A percentile compares a stretch with the other conserved stretches of the same genome.
Conservation (phyloP, 2,888 invertebrate genomes). For the Stratiomys singularior region DNA sequence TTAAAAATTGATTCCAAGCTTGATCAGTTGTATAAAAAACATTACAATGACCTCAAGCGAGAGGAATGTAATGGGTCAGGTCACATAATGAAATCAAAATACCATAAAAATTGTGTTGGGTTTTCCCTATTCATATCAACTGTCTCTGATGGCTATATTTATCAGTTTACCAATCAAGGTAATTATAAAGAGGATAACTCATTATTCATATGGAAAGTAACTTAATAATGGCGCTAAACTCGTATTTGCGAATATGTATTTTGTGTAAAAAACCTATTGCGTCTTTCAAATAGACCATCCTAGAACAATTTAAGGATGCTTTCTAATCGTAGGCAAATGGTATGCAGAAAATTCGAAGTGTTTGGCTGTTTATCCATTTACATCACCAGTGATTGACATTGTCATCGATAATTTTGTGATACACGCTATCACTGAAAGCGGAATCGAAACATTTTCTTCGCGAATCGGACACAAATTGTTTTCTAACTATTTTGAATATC, state of each 20-base stretch:
- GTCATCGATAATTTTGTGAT: constrained; percentile 74
- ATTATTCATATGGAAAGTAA: too few species aligned
- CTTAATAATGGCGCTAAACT: too few species aligned
- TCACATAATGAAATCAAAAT: constrained; percentile 67
- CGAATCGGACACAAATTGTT: constrained; percentile 73
- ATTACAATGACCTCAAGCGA: constrained; percentile 24
- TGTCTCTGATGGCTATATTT: constrained; percentile 77
- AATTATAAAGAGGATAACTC: constrained; percentile 45
- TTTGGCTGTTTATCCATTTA: constrained; percentile 76
- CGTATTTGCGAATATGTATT: too few species aligned
- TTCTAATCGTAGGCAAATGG: constrained; percentile 60
- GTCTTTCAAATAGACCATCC: too few species aligned
- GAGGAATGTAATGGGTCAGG: constrained; percentile 54
- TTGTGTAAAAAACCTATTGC: too few species aligned
- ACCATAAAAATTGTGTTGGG: constrained; percentile 70
- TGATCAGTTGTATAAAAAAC: constrained; percentile 52
- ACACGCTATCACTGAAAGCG: constrained; percentile 80
- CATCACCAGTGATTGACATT: constrained; percentile 74
- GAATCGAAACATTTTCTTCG: constrained; percentile 80
- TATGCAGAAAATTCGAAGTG: constrained; percentile 67
- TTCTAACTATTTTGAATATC: constrained; percentile 65
- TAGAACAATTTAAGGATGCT: too few species aligned
- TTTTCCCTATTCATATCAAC: constrained; percentile 73
- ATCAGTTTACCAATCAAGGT: constrained; percentile 71
- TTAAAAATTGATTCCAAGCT: constrained; percentile 54